Percentiles rank a stretch among this genome's conserved stretches.
Evolutionary conservation across 2,888 invertebrate species (phyloP).

Genomic region (Amphipyra berbera): DNA sequence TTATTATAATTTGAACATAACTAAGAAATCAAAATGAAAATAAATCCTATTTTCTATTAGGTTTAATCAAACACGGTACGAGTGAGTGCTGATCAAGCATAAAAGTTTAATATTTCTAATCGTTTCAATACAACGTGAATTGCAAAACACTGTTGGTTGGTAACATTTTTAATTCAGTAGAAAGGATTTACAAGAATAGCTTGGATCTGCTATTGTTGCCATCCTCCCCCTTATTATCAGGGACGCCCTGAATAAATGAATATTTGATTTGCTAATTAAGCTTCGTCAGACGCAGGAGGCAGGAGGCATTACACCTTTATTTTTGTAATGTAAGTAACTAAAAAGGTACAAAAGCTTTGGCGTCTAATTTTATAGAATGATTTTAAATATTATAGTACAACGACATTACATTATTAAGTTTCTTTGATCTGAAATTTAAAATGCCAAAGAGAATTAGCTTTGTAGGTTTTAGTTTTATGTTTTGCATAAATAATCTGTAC

Average conservation of each 20-base stretch:
- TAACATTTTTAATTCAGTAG: conserved; percentile 38
- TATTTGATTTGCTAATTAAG: conserved; percentile 85
- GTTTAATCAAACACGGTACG: no score
- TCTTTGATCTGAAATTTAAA: conserved; percentile 12
- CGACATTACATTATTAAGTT: conserved; percentile 15
- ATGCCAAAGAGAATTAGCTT: conserved; percentile 8
- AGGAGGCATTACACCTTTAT: conserved; percentile 58
- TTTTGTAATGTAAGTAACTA: conserved; percentile 47
- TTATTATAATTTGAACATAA: no score
- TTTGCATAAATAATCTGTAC: conserved; percentile 31
- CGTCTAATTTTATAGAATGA: conserved; percentile 35
- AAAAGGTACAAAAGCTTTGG: conserved; percentile 45
- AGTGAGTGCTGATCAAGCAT: neutral
- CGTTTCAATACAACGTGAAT: conserved; percentile 16
- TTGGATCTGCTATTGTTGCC: conserved; percentile 53
- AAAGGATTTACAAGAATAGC: conserved; percentile 44
- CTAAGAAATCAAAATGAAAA: no score
- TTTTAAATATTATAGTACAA: conserved; percentile 26
- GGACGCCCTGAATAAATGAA: conserved; percentile 82
- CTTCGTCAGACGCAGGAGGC: conserved; percentile 58
- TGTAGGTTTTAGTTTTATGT: conserved; percentile 31
- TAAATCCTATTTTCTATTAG: no score
- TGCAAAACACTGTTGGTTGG: conserved; percentile 27
- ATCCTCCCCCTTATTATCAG: conserved; percentile 67
- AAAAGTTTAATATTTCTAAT: neutral